Evolutionary conservation across 2,113 vertebrate species (phyloP).

Genomic region (Budorcas taxicolor): DNA sequence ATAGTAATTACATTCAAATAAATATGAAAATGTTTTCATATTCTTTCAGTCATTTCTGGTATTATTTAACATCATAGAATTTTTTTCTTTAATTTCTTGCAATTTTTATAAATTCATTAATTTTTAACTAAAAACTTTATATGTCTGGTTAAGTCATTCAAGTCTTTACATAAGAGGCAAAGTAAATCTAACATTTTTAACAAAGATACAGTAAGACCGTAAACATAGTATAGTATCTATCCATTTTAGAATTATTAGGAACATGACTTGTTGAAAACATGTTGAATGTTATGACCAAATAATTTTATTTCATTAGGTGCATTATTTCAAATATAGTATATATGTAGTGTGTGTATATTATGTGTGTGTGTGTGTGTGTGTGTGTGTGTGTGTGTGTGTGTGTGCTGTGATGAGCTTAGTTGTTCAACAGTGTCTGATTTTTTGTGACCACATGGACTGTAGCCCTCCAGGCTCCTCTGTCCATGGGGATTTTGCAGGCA

Average conservation of each 20-base stretch:
- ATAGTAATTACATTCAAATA: not conserved
- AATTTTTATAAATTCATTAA: not conserved
- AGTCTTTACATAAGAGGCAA: not conserved
- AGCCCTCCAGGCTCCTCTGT: not conserved
- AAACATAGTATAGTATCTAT: not conserved
- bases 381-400: not conserved
- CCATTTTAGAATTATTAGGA: not conserved
- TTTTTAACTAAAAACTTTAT: not conserved
- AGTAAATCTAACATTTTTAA: not conserved
- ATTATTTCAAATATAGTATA: not conserved
- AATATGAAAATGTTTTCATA: not conserved
- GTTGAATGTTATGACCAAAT: not conserved
- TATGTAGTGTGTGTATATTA: not conserved
- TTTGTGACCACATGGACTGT: not conserved
- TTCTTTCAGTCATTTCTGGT: not conserved
- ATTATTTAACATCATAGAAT: not conserved
- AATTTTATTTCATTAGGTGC: not conserved
- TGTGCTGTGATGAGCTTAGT: not conserved
- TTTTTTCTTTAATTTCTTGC: not conserved
- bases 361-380: not conserved
- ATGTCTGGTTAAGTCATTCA: not conserved
- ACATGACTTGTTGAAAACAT: not conserved
- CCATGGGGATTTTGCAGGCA: not conserved
- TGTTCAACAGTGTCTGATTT: not conserved
- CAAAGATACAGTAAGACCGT: not conserved